Evolutionary conservation across 2,113 vertebrate species (phyloP).

Genomic region (Cebidichthys violaceus): DNA sequence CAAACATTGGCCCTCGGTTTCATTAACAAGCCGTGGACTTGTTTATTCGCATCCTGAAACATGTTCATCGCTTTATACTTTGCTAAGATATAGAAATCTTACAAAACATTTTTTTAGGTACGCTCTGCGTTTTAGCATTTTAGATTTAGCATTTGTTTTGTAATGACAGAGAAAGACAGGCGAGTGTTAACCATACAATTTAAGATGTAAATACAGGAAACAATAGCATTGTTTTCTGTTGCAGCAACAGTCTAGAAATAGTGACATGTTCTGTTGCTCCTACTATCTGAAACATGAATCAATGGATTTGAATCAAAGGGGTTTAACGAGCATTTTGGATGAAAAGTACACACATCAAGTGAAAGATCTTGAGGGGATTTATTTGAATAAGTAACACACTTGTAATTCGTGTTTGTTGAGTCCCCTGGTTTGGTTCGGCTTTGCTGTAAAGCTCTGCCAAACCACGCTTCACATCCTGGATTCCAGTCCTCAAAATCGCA

Average conservation of each 20-base stretch:
- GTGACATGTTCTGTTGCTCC: neutral
- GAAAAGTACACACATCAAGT: neutral
- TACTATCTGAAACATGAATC: neutral
- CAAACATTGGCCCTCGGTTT: slow-evolving; percentile 28
- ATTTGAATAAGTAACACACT: slow-evolving; percentile 28
- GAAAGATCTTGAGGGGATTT: slow-evolving; percentile 5
- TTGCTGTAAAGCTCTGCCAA: slow-evolving; percentile 22
- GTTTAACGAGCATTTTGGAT: slow-evolving; percentile 9
- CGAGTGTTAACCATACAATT: neutral
- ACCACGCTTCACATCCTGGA: slow-evolving; percentile 1
- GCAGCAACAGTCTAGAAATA: neutral
- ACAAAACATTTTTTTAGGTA: neutral
- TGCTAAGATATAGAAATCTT: slow-evolving; percentile 1
- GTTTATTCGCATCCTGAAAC: slow-evolving; percentile 5
- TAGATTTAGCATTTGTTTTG: neutral
- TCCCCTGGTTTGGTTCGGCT: slow-evolving; percentile 1
- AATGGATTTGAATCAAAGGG: neutral
- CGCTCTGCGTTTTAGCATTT: neutral
- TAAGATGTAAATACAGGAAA: neutral
- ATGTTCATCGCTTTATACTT: neutral
- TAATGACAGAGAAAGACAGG: neutral
- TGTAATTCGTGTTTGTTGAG: slow-evolving; percentile 5
- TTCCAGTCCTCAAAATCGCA: neutral
- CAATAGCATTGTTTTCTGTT: neutral
- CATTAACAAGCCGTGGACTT: slow-evolving; percentile 37